phyloP scores from a whole-genome alignment of 2,888 invertebrate genomes.

The Meteorus cinctellus region DNA sequence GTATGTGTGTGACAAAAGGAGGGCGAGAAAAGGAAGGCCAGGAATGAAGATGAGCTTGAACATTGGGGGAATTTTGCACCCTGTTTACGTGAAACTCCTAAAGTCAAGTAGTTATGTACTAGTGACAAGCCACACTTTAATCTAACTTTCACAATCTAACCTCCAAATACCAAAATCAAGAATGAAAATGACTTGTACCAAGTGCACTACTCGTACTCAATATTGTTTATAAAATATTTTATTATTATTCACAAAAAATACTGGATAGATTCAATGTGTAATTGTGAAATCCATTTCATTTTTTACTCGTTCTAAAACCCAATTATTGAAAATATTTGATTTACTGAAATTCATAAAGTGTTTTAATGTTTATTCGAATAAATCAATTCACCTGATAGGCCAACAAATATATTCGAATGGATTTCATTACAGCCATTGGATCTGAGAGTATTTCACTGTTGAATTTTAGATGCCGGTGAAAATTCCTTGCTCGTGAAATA shows the following conservation, averaged over 20 bases:
- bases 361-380: not conserved
- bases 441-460: no score
- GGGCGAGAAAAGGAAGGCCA: not conserved
- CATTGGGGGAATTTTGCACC: slow-evolving; percentile 19
- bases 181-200: not conserved
- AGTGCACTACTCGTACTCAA: not conserved
- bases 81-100: slow-evolving; percentile 20
- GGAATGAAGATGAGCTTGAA: slow-evolving; percentile 4
- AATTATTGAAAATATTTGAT: not conserved
- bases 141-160: slow-evolving; percentile 22
- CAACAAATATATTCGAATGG: no score
- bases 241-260: not conserved
- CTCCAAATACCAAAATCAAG: not conserved
- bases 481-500: no score
- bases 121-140: slow-evolving; percentile 24
- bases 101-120: slow-evolving; percentile 11
- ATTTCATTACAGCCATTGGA: no score
- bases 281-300: no score
- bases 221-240: not conserved
- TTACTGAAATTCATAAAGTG: not conserved
- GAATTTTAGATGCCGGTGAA: no score
- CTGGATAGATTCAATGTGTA: no score
- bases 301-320: no score
- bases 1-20: not conserved
- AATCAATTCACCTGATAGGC: no score